Evolutionary conservation across 2,797 vertebrate species (phyloP), one percentile per base, ranked within the genome.

Genomic region (Denticeps clupeoides): DNA sequence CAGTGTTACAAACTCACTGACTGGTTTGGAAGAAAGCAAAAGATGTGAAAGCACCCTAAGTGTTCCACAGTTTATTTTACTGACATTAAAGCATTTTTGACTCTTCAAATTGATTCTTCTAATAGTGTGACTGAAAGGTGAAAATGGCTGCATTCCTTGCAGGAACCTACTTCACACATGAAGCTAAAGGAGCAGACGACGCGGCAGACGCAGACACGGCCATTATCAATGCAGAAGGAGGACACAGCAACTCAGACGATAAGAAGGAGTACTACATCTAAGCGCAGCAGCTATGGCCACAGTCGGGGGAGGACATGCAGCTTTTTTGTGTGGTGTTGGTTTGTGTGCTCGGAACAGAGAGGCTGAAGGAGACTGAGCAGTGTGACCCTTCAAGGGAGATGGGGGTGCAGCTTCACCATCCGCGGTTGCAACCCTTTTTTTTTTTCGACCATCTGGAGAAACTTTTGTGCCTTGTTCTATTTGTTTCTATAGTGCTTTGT

Each of bases 251-350:
- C 86, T 90, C 92, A 0, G 94, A 99, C 33, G 93, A 97, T 75
- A 99, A 99, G 85, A 99, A 99, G 77, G 94, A 99, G 80, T 99
- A 99, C 81, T 99, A 95, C 85, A 99, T 99, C 83, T 99, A 88
- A 40, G 68, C 69, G 67, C 68, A 69, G 64, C 68, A 69, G 65
- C 65, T 68, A 68, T 59, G 50, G 73, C 63, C 38, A 40, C 48
- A 42, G 23, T 55, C 42, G 18, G 18, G 4, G 28, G 6, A 51
- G 47, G 59, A 58, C 40, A 59, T 53, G 49, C 59, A 54, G 42
- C 9, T 35, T 38, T 38, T 38, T 35, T 38, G 51, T 32, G 51
- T 51, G 56, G 33, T 59, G 58, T 43, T 31, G 45, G 55, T 29
- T 8, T 66, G 66, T 63, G 65, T 67, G 59, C 60, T 50, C 53